Conservation (phyloP, 2,888 invertebrate species). For the Octonoba sinensis region DNA sequence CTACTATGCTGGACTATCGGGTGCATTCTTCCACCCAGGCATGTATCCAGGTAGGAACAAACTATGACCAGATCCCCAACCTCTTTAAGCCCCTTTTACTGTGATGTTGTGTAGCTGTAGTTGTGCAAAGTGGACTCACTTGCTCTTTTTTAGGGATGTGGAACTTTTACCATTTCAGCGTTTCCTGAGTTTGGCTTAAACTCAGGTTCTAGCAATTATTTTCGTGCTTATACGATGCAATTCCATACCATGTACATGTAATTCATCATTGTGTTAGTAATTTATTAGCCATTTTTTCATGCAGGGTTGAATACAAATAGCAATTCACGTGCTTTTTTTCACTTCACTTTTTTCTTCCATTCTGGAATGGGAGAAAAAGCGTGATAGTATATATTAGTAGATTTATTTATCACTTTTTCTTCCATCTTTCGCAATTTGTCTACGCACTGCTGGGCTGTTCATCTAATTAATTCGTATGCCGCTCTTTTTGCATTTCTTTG, state of each 20-base stretch:
- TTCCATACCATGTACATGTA: slow-evolving; percentile 63
- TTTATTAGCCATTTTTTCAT: slow-evolving; percentile 65
- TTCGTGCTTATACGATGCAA: slow-evolving; percentile 51
- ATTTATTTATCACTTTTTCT: slow-evolving; percentile 56
- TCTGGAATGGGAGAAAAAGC: slow-evolving; percentile 31
- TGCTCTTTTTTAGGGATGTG: slow-evolving; percentile 25
- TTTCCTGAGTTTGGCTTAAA: slow-evolving; percentile 33
- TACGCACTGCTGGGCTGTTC: slow-evolving; percentile 43
- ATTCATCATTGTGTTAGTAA: slow-evolving; percentile 65
- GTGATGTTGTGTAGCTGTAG: slow-evolving; percentile 60
- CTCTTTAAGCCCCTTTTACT: slow-evolving; percentile 36
- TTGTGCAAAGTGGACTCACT: slow-evolving; percentile 53
- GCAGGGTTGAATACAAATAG: slow-evolving; percentile 59
- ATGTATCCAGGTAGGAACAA: slow-evolving; percentile 71
- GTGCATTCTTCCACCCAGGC: slow-evolving; percentile 76
- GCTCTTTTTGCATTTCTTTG: slow-evolving; percentile 30
- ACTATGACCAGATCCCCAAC: slow-evolving; percentile 62
- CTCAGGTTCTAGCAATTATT: slow-evolving; percentile 47
- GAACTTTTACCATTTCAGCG: slow-evolving; percentile 47
- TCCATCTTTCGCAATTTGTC: slow-evolving; percentile 47
- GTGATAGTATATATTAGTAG: slow-evolving; percentile 40
- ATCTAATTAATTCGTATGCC: slow-evolving; percentile 51
- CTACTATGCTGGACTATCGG: slow-evolving; percentile 70
- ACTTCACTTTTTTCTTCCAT: slow-evolving; percentile 32
- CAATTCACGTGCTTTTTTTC: slow-evolving; percentile 59